phyloP scores from a whole-genome alignment of 2,888 invertebrate genomes.

The Mallateleia sp. region DNA sequence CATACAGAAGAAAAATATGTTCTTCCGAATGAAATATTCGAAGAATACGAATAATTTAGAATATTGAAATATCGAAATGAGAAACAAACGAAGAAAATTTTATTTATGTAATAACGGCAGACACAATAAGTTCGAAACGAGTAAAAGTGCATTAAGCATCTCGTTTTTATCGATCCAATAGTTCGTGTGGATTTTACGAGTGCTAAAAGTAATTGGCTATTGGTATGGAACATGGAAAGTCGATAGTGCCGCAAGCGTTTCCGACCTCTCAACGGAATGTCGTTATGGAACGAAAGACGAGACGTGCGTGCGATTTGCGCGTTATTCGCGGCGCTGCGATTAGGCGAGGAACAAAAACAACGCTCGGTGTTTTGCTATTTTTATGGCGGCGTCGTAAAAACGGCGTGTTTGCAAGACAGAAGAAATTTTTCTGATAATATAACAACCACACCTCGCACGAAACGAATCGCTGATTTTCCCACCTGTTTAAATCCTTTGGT shows the following conservation, averaged over 20 bases:
- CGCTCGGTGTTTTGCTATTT: constrained; percentile 40
- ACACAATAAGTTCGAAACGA: constrained; percentile 29
- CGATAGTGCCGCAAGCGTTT: constrained; percentile 37
- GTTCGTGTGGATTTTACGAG: constrained; percentile 39
- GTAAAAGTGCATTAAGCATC: background rate
- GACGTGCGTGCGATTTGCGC: constrained; percentile 57
- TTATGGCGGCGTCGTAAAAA: constrained; percentile 45
- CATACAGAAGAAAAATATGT: no score
- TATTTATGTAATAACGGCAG: constrained; percentile 30
- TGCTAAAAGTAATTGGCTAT: constrained; percentile 61
- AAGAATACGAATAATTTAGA: no score
- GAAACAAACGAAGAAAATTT: constrained; percentile 22
- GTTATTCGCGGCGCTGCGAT: constrained; percentile 60
- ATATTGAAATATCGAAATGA: constrained; percentile 17
- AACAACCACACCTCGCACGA: background rate
- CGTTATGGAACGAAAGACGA: constrained; percentile 65
- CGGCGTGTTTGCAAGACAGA: constrained; percentile 32
- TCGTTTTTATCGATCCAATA: constrained; percentile 41
- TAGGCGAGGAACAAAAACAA: constrained; percentile 54
- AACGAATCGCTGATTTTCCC: background rate
- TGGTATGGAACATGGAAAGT: constrained; percentile 54
- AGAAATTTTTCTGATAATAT: constrained; percentile 12
- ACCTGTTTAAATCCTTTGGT: background rate
- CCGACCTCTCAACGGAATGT: constrained; percentile 53
- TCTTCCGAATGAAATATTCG: no score